Base-by-base conservation (phyloP, 2,888 invertebrate species). In the Zaprionus obscuricornis region DNA sequence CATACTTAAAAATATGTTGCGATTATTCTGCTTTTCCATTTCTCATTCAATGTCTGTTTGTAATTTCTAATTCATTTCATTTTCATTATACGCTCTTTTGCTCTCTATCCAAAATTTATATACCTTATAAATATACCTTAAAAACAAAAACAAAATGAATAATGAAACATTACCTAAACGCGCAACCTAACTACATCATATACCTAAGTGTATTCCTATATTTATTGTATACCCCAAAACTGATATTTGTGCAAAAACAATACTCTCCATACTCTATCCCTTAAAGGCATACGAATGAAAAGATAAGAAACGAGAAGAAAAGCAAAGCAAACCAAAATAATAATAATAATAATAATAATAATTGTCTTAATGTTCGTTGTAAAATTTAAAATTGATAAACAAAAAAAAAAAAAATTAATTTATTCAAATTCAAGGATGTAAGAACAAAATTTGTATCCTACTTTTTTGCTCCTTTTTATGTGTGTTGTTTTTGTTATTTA, bases 401-500 rank as follows among this genome's bases (percentile, higher is more conserved):
- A 51, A 47, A 64, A 49, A 36, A 45, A 42, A 8, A 18, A 17
- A 37, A 22, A 37, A 2, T 36, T 18, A 22, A 74, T 37, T 52
- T 59, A 56, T 78, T 78, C 65, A 60, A 55, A 65, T 74, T 68
- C 43, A 58, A 63, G 55, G 62, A 72, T 74, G 27, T 37, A 58
- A 31, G 34, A 47, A 58, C 16, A 57, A 43, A 20, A 67, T 63
- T 82, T 74, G 62, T 66, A 66, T 77, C 72, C 72, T 68, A 84
- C 54, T 63, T 78, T 73, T 65, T 77, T 74, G 74, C 78, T 86
- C 75, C 75, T 78, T 86, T 81, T 84, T 79, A 81, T 87, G 87
- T 88, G 88, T 88, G 88, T 87, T 88, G 85, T 86, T 85, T 87
- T 87, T 87, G 85, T 87, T 87, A 88, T 83, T 87, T 87, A 84